Evolutionary conservation across 2,113 vertebrate genomes (phyloP).

Genomic region (Ceratotherium simum): DNA sequence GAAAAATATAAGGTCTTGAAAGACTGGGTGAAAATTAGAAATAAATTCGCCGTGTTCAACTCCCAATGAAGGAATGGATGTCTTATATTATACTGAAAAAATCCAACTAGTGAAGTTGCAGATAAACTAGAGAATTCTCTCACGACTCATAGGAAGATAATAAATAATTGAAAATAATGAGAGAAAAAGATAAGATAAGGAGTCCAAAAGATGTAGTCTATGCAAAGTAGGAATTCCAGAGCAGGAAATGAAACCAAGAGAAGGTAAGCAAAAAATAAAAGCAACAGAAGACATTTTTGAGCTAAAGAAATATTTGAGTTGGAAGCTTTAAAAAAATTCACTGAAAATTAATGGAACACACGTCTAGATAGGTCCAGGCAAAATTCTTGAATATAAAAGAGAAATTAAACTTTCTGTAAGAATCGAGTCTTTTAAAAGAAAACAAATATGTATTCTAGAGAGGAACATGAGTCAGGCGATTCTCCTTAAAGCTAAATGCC

Average conservation of each 20-base stretch:
- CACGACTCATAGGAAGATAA: background rate
- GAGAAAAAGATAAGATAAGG: background rate
- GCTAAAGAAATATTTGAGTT: constrained; percentile 5
- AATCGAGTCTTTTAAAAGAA: background rate
- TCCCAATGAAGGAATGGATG: background rate
- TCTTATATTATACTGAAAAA: background rate
- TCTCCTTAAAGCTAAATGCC: background rate
- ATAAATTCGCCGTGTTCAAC: background rate
- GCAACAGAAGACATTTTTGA: background rate
- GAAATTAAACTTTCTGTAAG: background rate
- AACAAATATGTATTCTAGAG: background rate
- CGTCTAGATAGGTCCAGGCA: background rate
- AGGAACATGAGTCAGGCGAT: background rate
- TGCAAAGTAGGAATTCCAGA: background rate
- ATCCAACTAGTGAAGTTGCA: background rate
- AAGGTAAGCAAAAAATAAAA: background rate
- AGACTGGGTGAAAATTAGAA: background rate
- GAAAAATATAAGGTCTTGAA: background rate
- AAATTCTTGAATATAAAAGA: background rate
- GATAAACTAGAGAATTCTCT: background rate
- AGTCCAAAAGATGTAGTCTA: background rate
- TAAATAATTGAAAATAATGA: background rate
- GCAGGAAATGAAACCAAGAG: background rate
- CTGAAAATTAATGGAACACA: background rate
- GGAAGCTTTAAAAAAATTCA: background rate